Conservation (phyloP, 2,888 invertebrate species). For the Brenthis ino region DNA sequence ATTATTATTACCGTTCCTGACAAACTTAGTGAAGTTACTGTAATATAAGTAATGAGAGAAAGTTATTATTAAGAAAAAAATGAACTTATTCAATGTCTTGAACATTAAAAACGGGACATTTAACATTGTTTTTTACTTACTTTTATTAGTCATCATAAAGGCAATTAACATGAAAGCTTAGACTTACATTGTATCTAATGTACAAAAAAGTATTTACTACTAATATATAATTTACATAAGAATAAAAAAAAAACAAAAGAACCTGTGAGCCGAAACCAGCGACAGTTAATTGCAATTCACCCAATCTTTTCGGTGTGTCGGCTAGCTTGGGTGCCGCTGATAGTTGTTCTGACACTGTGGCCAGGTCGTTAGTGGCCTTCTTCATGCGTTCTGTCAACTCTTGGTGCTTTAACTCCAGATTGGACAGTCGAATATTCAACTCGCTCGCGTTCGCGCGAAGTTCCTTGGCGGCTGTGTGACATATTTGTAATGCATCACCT, state of each 20-base stretch:
- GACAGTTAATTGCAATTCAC: conserved; percentile 80
- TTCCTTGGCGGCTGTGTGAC: conserved; percentile 86
- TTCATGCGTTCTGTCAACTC: conserved; percentile 59
- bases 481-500: conserved; percentile 87
- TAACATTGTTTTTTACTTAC: too few species aligned
- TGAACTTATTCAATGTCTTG: too few species aligned
- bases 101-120: too few species aligned
- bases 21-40: too few species aligned
- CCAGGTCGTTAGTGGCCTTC: conserved; percentile 74
- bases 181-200: too few species aligned
- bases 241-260: background rate
- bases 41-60: too few species aligned
- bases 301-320: conserved; percentile 81
- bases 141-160: too few species aligned
- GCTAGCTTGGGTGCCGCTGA: conserved; percentile 83
- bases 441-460: conserved; percentile 86
- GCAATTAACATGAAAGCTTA: background rate
- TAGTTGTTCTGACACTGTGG: conserved; percentile 81
- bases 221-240: background rate
- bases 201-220: too few species aligned
- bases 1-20: too few species aligned
- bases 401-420: conserved; percentile 81
- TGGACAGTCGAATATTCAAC: conserved; percentile 81
- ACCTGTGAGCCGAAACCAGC: conserved; percentile 84
- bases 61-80: too few species aligned